Percentiles rank a stretch among this genome's conserved stretches.
Evolutionary conservation across 2,888 invertebrate species (phyloP).

Genomic region (Hirtodrosophila trivittata): DNA sequence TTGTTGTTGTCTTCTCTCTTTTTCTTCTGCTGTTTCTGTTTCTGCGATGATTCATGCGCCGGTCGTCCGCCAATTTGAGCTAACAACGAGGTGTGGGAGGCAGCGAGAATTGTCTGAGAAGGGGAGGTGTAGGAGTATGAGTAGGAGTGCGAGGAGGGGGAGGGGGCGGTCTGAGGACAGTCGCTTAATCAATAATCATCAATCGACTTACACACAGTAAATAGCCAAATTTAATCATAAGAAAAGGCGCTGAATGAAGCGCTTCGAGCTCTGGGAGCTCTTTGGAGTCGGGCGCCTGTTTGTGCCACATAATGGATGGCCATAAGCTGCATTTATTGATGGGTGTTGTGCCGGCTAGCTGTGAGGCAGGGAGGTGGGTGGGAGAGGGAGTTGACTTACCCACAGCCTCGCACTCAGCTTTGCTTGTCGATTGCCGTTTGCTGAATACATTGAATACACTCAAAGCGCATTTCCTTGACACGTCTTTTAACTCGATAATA

Average conservation of each 20-base stretch:
- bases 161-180: constrained; percentile 4
- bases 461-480: too few species aligned
- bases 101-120: not conserved
- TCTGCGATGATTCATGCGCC: constrained; percentile 62
- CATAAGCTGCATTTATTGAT: constrained; percentile 75
- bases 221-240: constrained; percentile 47
- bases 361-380: too few species aligned
- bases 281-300: not conserved
- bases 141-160: not conserved
- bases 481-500: constrained; percentile 1
- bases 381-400: too few species aligned
- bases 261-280: not conserved
- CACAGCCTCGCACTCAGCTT: constrained; percentile 38
- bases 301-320: constrained; percentile 55
- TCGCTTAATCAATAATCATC: constrained; percentile 71
- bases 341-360: too few species aligned
- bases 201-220: constrained; percentile 72
- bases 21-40: constrained; percentile 10
- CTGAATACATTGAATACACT: constrained; percentile 19
- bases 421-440: constrained; percentile 17
- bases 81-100: constrained; percentile 9
- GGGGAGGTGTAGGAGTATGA: not conserved
- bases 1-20: not conserved
- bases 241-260: too few species aligned
- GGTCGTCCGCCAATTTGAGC: constrained; percentile 55